Evolutionary conservation across 2,888 invertebrate genomes (phyloP).

Genomic region (Ophion ellenae): DNA sequence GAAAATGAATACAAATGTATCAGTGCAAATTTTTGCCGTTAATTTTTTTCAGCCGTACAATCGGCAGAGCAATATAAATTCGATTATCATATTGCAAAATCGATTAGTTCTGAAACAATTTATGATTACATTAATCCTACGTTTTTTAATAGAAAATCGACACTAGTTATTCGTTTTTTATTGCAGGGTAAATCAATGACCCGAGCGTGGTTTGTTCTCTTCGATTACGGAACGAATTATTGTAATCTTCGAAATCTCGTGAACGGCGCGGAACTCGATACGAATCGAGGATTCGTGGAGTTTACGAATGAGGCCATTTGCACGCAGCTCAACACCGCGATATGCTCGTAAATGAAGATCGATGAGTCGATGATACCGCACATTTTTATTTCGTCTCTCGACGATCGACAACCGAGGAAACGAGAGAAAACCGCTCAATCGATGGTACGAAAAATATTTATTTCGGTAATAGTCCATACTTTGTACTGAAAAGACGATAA

Average conservation of each 20-base stretch:
- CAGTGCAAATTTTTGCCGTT: not conserved
- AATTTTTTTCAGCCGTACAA: not conserved
- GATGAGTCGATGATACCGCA: conserved; percentile 26
- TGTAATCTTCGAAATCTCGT: conserved; percentile 75
- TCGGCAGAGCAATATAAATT: not conserved
- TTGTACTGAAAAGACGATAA: not conserved
- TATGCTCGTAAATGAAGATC: conserved; percentile 59
- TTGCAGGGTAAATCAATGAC: conserved; percentile 73
- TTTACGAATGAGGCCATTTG: conserved; percentile 71
- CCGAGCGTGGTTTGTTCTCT: conserved; percentile 73
- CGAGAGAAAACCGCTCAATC: not conserved
- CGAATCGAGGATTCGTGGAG: conserved; percentile 68
- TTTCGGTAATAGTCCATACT: conserved; percentile 36
- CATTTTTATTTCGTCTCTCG: not conserved
- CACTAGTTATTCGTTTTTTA: conserved; percentile 1
- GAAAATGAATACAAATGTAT: too few relatives aligned
- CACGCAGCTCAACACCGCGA: conserved; percentile 74
- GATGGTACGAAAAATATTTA: conserved; percentile 43
- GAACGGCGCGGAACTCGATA: conserved; percentile 67
- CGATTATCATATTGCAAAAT: not conserved
- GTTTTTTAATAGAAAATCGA: too few relatives aligned
- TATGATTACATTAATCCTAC: too few relatives aligned
- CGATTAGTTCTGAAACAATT: too few relatives aligned
- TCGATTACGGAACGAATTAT: conserved; percentile 75
- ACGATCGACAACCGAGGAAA: not conserved